Evolutionary conservation across 2,797 vertebrate species (phyloP), one percentile per base, ranked within the genome.

Genomic region (Chiropotes sagulatus): DNA sequence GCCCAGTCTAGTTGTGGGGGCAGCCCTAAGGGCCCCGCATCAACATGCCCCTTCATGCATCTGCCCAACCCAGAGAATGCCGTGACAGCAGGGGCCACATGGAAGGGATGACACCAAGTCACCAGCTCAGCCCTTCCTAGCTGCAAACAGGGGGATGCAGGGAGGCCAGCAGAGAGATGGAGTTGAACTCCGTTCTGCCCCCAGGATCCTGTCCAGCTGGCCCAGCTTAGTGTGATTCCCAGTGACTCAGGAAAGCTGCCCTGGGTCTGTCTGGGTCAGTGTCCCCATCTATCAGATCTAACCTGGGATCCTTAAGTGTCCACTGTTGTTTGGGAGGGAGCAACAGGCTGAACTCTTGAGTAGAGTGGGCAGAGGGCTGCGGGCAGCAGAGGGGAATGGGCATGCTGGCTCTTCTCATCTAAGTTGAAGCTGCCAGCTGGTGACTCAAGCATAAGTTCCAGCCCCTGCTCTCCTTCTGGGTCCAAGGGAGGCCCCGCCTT

Each of bases 71-170:
- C 0, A 0, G 52, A 78, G 92, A 58, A 82, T 5, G 58, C 19
- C 4, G 0, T 28, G 79, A 13, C n/a, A 28, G 73, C 41, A 2
- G 1, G 64, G 2, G 4, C 81, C 20, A 58, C 22, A 15, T 1
- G 14, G 33, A 36, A 82, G 41, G 78, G 50, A 15, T 0, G 0
- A 8, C 22, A 17, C 33, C 22, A 0, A 0, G 12, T n/a, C 24
- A 50, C 30, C 36, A 54, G 14, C 1, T 28, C 0, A 2, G 50
- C 28, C 76, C 67, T 33, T 24, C 76, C 78, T 14, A 52, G 80
- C 73, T 12, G 9, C 12, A 39, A 52, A 54, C 0, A 4, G 14
- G 22, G 22, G 26, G 33, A 44, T 1, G 5, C 50, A 24, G 26
- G 24, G 39, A 36, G 28, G 10, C 72, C 26, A 75, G 76, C 1